Percentiles rank a stretch among this genome's conserved stretches.
Conservation (phyloP, 35 echinoderm and acorn worm genomes). For the Ophiothrix spiculata region DNA sequence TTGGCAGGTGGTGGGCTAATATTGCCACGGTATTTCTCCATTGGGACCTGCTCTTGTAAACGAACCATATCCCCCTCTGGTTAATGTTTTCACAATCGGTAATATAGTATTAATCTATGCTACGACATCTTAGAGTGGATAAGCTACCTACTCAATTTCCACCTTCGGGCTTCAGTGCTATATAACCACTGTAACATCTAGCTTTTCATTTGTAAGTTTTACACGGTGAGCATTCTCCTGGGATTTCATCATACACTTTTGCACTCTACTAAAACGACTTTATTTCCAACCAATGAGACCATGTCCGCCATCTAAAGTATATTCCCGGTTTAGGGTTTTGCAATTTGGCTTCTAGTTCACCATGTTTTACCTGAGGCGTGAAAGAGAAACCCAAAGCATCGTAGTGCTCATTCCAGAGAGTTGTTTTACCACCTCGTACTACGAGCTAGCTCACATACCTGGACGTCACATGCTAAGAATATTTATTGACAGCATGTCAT, state of each 20-base stretch:
- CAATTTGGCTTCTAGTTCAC: neutral
- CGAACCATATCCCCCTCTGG: slow-evolving; percentile 5
- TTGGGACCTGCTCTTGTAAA: neutral
- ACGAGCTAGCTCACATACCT: neutral
- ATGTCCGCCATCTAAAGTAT: neutral
- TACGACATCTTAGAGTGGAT: neutral
- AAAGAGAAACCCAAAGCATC: neutral
- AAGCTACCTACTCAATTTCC: neutral
- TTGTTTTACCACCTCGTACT: neutral
- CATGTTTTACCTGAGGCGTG: neutral
- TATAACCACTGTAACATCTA: neutral
- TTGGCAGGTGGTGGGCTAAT: neutral
- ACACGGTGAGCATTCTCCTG: neutral
- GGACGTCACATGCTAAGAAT: neutral
- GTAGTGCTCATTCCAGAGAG: neutral
- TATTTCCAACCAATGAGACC: neutral
- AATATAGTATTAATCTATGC: neutral
- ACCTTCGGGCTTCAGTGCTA: neutral
- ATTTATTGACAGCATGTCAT: neutral
- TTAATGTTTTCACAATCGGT: slow-evolving; percentile 9
- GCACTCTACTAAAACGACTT: neutral
- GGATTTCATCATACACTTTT: neutral
- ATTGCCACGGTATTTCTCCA: neutral
- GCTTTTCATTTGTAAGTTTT: neutral
- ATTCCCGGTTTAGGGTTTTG: neutral